A percentile compares a stretch with the other conserved stretches of the same genome.
phyloP scores from a whole-genome alignment of 2,888 invertebrate genomes.

The Diarsia rubi region DNA sequence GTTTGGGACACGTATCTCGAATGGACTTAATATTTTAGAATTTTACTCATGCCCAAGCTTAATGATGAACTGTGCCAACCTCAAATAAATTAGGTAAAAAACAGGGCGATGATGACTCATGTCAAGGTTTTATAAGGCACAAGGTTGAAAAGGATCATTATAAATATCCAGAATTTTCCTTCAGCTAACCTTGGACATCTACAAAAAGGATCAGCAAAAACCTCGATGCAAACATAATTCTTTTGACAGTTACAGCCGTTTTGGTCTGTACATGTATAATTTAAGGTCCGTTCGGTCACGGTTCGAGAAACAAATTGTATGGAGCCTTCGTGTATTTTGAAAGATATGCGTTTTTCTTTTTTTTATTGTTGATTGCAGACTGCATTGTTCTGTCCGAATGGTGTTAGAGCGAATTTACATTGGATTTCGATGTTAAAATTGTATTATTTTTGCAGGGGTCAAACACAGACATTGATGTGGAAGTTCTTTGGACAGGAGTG shows the following conservation, averaged over 20 bases:
- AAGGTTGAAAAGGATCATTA: background rate
- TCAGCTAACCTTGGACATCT: slow-evolving; percentile 33
- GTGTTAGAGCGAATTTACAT: slow-evolving; percentile 71
- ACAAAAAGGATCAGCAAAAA: slow-evolving; percentile 45
- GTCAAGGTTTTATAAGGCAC: background rate
- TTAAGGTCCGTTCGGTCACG: slow-evolving; percentile 70
- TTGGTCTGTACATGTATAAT: slow-evolving; percentile 72
- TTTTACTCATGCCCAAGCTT: background rate
- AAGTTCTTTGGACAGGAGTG: background rate
- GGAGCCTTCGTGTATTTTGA: slow-evolving; percentile 74
- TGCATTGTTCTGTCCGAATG: slow-evolving; percentile 82
- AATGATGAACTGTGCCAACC: background rate
- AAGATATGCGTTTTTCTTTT: slow-evolving; percentile 73
- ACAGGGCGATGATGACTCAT: background rate
- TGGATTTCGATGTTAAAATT: slow-evolving; percentile 39
- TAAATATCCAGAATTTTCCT: slow-evolving; percentile 14
- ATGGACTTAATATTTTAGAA: background rate
- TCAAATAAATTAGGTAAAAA: background rate
- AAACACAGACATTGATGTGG: background rate
- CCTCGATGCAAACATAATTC: slow-evolving; percentile 48
- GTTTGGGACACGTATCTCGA: background rate
- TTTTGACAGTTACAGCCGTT: slow-evolving; percentile 67
- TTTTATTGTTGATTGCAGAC: slow-evolving; percentile 78
- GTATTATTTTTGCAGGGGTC: background rate
- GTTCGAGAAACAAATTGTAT: slow-evolving; percentile 74